Evolutionary conservation across 2,113 vertebrate genomes (phyloP), one percentile per base, ranked within the genome.

Genomic region (Carassius gibelio): DNA sequence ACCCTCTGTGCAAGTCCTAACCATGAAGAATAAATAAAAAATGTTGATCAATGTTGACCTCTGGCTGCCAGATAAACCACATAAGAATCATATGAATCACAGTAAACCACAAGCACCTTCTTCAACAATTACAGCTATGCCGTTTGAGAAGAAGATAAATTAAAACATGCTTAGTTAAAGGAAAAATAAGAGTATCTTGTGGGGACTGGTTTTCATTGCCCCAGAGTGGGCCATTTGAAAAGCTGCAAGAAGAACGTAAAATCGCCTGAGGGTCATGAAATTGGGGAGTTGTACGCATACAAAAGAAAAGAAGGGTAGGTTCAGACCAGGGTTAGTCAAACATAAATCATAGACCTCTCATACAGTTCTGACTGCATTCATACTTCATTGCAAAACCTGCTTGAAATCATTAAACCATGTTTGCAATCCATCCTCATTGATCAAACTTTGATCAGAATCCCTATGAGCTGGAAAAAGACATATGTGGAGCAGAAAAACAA

Each of bases 281-380:
- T 88, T 91, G 87, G 90, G 88, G 88, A 88, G 90, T 88, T n/a
- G 66, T 62, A 71, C 45, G 52, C 79, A 74, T 74, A 71, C 23
- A 66, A 42, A 66, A 90, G 85, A 87, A 88, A 83, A 91, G 94
- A 94, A 94, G 90, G 91, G 93, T 89, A 95, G 94, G 97, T 98
- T 99, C 97, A 98, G 96, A 95, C 93, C 95, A 95, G 95, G 97
- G 97, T 98, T 97, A 98, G 96, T 96, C 96, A 98, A 99, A 13
- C 26, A n/a, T 36, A 17, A 71, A 82, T 69, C 42, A 81, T 19
- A 48, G 13, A 61, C 30, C 2, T 57, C 34, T 59, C 34, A 38
- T 78, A 17, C 45, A 82, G 23, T n/a, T 72, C 30, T 19, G 55
- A 79, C 19, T 79, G 34, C 36, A 61, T 76, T 76, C 45, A 81